Conservation (phyloP, 2,113 vertebrate species). For the Rhea pennata region DNA sequence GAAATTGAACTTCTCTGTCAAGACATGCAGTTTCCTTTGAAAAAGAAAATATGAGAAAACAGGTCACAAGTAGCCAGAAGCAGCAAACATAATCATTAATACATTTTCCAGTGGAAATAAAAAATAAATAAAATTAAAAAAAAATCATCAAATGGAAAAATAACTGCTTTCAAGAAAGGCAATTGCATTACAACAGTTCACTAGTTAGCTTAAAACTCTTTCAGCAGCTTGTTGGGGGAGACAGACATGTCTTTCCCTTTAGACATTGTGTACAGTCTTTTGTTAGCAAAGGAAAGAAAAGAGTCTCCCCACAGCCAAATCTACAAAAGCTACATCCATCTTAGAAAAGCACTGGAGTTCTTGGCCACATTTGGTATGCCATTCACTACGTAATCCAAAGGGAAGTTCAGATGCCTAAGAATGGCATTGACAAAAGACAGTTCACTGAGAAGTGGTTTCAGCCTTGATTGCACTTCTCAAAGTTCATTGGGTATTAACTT, state of each 20-base stretch:
- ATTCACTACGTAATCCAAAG: background rate
- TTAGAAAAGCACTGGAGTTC: background rate
- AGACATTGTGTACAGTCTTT: background rate
- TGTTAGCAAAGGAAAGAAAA: background rate
- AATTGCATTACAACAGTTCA: slow-evolving; percentile 33
- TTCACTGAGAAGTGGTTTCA: background rate
- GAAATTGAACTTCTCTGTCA: background rate
- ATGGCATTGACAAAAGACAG: background rate
- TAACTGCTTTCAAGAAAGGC: slow-evolving; percentile 7
- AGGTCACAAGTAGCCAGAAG: slow-evolving; percentile 44
- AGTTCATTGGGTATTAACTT: background rate
- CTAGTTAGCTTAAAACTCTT: slow-evolving; percentile 9
- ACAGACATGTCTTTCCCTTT: background rate
- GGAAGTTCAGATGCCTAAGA: background rate
- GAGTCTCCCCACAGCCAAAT: background rate
- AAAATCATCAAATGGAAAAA: slow-evolving; percentile 2
- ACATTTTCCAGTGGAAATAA: slow-evolving; percentile 1
- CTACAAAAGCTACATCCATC: background rate
- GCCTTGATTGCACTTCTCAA: background rate
- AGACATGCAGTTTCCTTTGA: background rate
- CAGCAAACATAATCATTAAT: background rate
- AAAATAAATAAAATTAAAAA: background rate
- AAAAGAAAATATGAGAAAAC: slow-evolving; percentile 10
- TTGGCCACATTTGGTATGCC: background rate
- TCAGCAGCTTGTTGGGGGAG: background rate